Evolutionary conservation across 1,140 invertebrate genomes (phyloP), one percentile per base, ranked within the genome.

Genomic region (Archivesica marissinica): DNA sequence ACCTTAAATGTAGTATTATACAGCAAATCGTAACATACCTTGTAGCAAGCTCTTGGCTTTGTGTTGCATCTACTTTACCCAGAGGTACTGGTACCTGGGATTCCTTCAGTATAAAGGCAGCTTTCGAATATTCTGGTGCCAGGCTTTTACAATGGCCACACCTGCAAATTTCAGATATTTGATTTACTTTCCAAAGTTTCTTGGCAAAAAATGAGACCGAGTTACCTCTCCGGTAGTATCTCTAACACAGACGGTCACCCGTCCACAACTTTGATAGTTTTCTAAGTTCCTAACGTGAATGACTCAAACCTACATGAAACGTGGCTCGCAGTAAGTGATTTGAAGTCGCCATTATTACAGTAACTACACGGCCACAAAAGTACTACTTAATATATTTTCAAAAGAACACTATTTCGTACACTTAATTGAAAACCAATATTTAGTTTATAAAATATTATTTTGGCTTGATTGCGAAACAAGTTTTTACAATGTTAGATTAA

Each of bases 131-230:
- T 94, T 99, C 98, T 4, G 99, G 99, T 90, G 99, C 99, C 81
- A 99, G 94, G 91, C 96, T 95, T 94, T 99, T 99, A 95, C 99
- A 99, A 94, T 99, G 99, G 41, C 98, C 98, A 95, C 98, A 99
- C 93, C 93, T 93, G 44, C 6, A 87, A 83, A 35, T 28, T 13
- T n/a, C 9, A 61, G 23, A 41, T 1, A 50, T 72, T 47, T 15
- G 41, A 7, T 61, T 33, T 15, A 11, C 6, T n/a, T n/a, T 23
- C 7, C 11, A n/a, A n/a, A 6, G 7, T 23, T 6, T 7, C 25
- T 7, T 11, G 6, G 11, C 54, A 56, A 7, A 56, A 56, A n/a
- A 56, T 56, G 17, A 56, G 25, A 56, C 7, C 23, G 54, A n/a
- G 25, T 11, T 11, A 56, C 11, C 15, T n/a, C 25, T 11, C 44